phyloP scores from a whole-genome alignment of 1,140 invertebrate genomes.

The Aplysia californica region DNA sequence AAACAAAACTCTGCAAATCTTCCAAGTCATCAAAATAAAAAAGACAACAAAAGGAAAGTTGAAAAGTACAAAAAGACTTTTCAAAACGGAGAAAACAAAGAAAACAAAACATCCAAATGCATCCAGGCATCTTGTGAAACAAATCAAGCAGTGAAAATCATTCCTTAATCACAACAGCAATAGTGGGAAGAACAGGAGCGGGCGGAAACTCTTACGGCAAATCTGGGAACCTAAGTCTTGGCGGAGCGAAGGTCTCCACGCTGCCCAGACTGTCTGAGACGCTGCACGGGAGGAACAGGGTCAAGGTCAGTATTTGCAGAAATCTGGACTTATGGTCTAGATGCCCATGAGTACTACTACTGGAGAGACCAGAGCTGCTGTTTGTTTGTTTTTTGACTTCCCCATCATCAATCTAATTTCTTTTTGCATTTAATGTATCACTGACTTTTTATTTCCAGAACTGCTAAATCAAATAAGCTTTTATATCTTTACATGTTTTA shows the following conservation, averaged over 20 bases:
- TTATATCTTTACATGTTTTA: no score
- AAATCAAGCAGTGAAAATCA: not conserved
- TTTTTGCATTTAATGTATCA: no score
- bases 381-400: no score
- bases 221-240: conserved; percentile 21
- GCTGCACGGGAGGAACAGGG: conserved; percentile 3
- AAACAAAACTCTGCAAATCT: not conserved
- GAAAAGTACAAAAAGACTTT: not conserved
- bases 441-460: no score
- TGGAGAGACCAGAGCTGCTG: no score
- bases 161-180: not conserved
- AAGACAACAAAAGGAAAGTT: not conserved
- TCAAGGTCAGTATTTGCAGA: no score
- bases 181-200: no score
- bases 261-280: conserved; percentile 7
- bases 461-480: no score
- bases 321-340: no score
- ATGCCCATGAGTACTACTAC: no score
- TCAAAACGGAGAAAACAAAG: no score
- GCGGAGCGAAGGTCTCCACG: conserved; percentile 21
- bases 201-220: conserved; percentile 28
- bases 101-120: not conserved
- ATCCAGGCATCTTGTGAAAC: not conserved
- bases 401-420: no score
- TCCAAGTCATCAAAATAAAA: not conserved